These are phyloP conservation scores for Rhinoptilus africanus DNA, from an alignment of 2,113 vertebrate genomes.

Conservation along the genomic window DNA sequence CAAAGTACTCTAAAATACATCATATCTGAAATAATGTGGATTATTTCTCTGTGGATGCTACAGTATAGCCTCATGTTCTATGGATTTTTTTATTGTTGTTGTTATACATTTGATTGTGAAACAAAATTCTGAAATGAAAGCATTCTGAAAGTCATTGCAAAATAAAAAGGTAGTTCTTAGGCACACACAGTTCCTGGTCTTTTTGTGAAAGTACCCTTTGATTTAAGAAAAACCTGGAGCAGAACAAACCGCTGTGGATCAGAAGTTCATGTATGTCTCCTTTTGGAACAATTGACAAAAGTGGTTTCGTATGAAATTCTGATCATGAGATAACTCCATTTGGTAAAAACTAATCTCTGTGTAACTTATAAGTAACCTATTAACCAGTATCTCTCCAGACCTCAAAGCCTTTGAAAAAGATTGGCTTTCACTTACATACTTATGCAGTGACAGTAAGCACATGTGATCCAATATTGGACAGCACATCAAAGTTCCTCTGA, in stretches of 20 bases:
- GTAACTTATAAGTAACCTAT: not conserved
- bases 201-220: not conserved
- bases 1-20: not conserved
- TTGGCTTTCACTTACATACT: not conserved
- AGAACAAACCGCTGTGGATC: not conserved
- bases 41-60: not conserved
- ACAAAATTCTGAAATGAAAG: constrained; percentile 1
- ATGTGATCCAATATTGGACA: not conserved
- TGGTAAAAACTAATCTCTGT: not conserved
- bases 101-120: constrained; percentile 3
- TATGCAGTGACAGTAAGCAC: not conserved
- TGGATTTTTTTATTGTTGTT: not conserved
- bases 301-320: not conserved
- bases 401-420: not conserved
- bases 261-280: not conserved
- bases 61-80: constrained; percentile 10
- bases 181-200: not conserved
- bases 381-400: not conserved
- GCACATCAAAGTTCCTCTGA: not conserved
- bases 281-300: not conserved
- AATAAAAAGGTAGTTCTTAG: not conserved
- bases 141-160: not conserved
- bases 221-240: not conserved
- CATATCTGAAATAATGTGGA: not conserved
- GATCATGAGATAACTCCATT: not conserved